Conservation (phyloP, 2,113 vertebrate species). For the Dromiciops gliroides region DNA sequence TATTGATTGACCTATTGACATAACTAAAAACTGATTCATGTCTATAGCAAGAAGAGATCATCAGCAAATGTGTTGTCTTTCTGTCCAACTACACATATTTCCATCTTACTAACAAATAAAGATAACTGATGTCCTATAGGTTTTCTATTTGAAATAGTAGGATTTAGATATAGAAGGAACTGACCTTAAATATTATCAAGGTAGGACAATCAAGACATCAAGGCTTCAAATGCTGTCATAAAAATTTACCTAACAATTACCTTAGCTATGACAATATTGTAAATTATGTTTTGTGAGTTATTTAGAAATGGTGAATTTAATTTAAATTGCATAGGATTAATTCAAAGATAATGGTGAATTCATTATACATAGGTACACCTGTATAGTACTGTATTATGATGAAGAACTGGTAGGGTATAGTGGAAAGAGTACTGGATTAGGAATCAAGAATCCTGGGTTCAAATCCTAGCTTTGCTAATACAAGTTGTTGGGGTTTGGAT, state of each 20-base stretch:
- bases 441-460: not conserved
- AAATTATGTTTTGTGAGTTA: too few species aligned
- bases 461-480: not conserved
- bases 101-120: not conserved
- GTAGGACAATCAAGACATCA: not conserved
- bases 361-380: not conserved
- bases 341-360: not conserved
- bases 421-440: not conserved
- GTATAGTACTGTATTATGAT: not conserved
- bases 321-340: not conserved
- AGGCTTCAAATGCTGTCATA: not conserved
- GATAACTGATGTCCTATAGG: not conserved
- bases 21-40: not conserved
- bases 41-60: not conserved
- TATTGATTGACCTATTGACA: not conserved
- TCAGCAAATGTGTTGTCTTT: not conserved
- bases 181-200: not conserved
- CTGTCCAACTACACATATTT: not conserved
- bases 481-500: not conserved
- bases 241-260: not conserved
- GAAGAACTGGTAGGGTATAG: not conserved
- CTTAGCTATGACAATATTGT: not conserved
- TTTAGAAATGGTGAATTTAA: not conserved
- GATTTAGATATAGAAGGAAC: not conserved
- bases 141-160: not conserved